These are phyloP conservation scores for Philypnodon macrostomus DNA, from an alignment of 2,797 vertebrate genomes.

Conservation along the genomic window DNA sequence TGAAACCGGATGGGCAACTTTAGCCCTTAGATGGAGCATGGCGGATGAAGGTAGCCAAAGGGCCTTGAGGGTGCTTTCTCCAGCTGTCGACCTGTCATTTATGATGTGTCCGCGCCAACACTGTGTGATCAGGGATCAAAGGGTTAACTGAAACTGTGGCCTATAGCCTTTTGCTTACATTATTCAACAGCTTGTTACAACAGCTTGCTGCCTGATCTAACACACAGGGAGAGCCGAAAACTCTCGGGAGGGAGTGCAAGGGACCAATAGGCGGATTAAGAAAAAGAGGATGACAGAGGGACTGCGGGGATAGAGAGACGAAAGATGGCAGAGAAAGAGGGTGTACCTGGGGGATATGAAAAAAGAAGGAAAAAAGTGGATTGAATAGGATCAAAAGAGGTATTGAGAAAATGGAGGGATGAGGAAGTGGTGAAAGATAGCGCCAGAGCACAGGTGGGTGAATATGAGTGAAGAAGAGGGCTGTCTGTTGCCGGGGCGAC, in stretches of 20 bases:
- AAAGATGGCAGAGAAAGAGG: slow-evolving; percentile 44
- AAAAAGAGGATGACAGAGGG: slow-evolving; percentile 46
- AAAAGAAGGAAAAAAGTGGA: slow-evolving; percentile 16
- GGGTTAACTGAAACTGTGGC: slow-evolving; percentile 72
- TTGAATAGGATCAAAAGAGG: slow-evolving; percentile 57
- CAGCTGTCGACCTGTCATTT: slow-evolving; percentile 59
- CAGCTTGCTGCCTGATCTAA: slow-evolving; percentile 68
- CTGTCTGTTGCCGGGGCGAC: slow-evolving; percentile 40
- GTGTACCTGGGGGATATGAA: slow-evolving; percentile 30
- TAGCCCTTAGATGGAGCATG: slow-evolving; percentile 43
- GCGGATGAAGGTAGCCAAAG: slow-evolving; percentile 31
- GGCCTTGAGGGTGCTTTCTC: slow-evolving; percentile 43
- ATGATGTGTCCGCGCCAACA: slow-evolving; percentile 56
- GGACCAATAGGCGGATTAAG: slow-evolving; percentile 60
- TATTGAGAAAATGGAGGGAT: slow-evolving; percentile 62
- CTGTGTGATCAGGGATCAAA: slow-evolving; percentile 70
- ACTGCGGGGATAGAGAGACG: slow-evolving; percentile 33
- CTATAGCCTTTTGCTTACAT: slow-evolving; percentile 68
- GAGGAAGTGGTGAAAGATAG: slow-evolving; percentile 64
- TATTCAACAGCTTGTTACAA: slow-evolving; percentile 77
- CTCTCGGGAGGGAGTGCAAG: slow-evolving; percentile 54
- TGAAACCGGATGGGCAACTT: slow-evolving; percentile 57
- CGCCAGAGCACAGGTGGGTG: slow-evolving; percentile 44
- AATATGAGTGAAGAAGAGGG: slow-evolving; percentile 35
- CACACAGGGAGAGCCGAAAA: slow-evolving; percentile 56